phyloP scores from a whole-genome alignment of 2,888 invertebrate genomes.

The Aporophyla nigra region DNA sequence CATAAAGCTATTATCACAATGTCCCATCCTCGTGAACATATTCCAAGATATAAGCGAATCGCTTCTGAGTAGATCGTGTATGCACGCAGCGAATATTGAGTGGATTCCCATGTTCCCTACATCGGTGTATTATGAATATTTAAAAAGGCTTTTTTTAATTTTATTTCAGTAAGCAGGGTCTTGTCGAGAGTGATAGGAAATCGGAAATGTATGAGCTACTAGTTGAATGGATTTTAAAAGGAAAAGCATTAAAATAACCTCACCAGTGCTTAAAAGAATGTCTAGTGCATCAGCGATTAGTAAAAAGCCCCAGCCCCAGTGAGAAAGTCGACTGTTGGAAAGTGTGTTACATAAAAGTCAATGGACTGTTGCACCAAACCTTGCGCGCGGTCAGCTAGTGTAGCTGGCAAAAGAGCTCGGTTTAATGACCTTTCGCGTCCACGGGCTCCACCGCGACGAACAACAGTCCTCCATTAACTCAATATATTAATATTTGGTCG shows the following conservation, averaged over 20 bases:
- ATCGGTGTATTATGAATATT: conserved; percentile 65
- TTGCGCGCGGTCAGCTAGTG: too few relatives aligned
- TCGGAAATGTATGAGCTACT: conserved; percentile 19
- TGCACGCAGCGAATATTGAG: conserved; percentile 70
- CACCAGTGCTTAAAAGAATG: neutral
- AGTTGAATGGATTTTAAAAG: neutral
- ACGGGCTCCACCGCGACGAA: too few relatives aligned
- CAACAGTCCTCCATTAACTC: too few relatives aligned
- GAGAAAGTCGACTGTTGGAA: neutral
- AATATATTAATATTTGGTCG: too few relatives aligned
- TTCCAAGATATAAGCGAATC: conserved; percentile 64
- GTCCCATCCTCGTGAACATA: conserved; percentile 41
- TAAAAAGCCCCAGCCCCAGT: neutral
- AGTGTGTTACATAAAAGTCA: neutral
- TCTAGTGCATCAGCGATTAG: neutral
- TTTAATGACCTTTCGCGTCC: too few relatives aligned
- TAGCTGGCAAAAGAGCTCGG: too few relatives aligned
- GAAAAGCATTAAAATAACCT: neutral
- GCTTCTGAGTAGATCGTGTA: conserved; percentile 52
- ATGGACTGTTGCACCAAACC: too few relatives aligned
- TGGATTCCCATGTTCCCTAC: conserved; percentile 73
- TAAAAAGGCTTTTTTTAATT: conserved; percentile 54
- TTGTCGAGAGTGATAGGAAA: conserved; percentile 8
- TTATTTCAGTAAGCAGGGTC: conserved; percentile 24
- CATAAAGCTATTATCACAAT: neutral